These are phyloP conservation scores for Panagrolaimus sp. DNA, from an alignment of 1,140 invertebrate genomes.

Conservation along the genomic window DNA sequence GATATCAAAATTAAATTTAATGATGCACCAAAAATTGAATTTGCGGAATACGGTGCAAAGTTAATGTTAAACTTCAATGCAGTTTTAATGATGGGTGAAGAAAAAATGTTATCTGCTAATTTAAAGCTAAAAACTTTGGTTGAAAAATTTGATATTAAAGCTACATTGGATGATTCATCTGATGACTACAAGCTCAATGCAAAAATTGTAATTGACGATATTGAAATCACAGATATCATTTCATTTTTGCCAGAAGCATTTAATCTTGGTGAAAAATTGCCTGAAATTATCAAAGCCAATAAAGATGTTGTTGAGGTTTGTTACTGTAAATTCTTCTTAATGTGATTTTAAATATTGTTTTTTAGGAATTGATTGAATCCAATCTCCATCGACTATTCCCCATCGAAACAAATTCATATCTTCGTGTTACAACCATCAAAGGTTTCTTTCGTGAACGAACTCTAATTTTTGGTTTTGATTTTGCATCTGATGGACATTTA, in stretches of 20 bases:
- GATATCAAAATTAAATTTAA: neutral
- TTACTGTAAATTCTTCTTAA: neutral
- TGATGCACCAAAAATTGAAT: neutral
- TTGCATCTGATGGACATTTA: neutral
- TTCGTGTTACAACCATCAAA: neutral
- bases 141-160: slow-evolving; percentile 2
- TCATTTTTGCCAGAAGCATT: neutral
- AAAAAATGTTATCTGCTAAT: neutral
- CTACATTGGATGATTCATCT: neutral
- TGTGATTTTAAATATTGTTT: neutral
- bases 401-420: neutral
- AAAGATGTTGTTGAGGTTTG: neutral
- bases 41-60: neutral
- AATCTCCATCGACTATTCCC: neutral
- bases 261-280: too few species aligned
- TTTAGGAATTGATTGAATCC: neutral
- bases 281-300: neutral
- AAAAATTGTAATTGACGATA: neutral
- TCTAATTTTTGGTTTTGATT: neutral
- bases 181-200: neutral
- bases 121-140: neutral
- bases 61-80: neutral
- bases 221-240: neutral
- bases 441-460: neutral
- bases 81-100: neutral